A percentile compares a stretch with the other conserved stretches of the same genome.
Conservation (phyloP, 2,888 invertebrate genomes). For the Caenorhabditis zanzibari region DNA sequence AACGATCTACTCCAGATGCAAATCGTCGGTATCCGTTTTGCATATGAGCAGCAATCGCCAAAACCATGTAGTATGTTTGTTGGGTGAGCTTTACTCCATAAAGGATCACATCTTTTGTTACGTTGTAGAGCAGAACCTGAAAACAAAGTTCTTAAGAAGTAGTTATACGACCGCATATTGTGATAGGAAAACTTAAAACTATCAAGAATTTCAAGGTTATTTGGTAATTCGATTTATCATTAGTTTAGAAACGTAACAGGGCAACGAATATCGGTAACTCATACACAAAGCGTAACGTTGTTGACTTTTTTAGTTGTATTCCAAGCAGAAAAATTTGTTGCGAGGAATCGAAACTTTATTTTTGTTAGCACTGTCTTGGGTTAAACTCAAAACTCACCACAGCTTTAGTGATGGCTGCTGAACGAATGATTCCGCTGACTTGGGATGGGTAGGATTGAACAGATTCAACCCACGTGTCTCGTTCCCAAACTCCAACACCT, state of each 20-base stretch:
- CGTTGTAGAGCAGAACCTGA: slow-evolving; percentile 78
- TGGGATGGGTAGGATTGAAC: slow-evolving; percentile 80
- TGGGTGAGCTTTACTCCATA: slow-evolving; percentile 77
- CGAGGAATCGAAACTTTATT: no score
- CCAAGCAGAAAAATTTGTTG: no score
- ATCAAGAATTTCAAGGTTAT: slow-evolving; percentile 3
- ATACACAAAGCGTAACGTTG: no score
- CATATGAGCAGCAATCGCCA: slow-evolving; percentile 70
- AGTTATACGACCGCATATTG: no score
- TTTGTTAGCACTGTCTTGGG: not conserved
- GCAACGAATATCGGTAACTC: no score
- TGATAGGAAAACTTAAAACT: not conserved
- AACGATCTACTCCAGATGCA: slow-evolving; percentile 70
- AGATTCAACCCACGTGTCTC: slow-evolving; percentile 82
- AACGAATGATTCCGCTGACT: slow-evolving; percentile 75
- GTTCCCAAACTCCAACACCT: slow-evolving; percentile 83
- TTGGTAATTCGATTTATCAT: not conserved
- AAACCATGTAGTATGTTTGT: slow-evolving; percentile 75
- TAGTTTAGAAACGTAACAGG: not conserved
- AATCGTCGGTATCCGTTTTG: slow-evolving; percentile 74
- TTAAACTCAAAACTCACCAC: slow-evolving; percentile 70
- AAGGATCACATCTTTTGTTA: slow-evolving; percentile 77
- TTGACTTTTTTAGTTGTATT: no score
- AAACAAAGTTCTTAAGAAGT: slow-evolving; percentile 19
- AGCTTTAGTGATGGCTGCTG: slow-evolving; percentile 80